A percentile compares a stretch with the other conserved stretches of the same genome.
Conservation (phyloP, 1,140 invertebrate species). For the Megathymus violae region DNA sequence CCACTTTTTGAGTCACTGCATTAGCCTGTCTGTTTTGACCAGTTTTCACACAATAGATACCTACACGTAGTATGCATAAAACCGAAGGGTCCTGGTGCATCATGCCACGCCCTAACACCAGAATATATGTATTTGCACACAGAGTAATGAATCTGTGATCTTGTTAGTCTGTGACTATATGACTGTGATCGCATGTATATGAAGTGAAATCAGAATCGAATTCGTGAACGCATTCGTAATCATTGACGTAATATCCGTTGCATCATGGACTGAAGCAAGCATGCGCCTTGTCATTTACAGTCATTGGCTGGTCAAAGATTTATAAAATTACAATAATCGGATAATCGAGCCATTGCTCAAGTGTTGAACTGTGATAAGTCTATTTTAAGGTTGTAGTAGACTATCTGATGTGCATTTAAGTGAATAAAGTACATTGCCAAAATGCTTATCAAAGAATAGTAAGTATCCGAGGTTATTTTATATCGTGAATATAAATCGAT, state of each 20-base stretch:
- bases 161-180: too few relatives aligned
- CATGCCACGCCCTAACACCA: too few relatives aligned
- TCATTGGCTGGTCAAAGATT: slow-evolving; percentile 77
- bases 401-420: slow-evolving; percentile 81
- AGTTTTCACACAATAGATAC: too few relatives aligned
- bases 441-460: slow-evolving; percentile 82
- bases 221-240: slow-evolving; percentile 48
- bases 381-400: slow-evolving; percentile 73
- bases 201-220: neutral
- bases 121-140: too few relatives aligned
- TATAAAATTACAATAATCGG: slow-evolving; percentile 77
- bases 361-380: slow-evolving; percentile 77
- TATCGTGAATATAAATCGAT: slow-evolving; percentile 75
- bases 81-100: too few relatives aligned
- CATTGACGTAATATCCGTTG: slow-evolving; percentile 81
- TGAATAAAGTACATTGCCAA: slow-evolving; percentile 71
- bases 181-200: neutral
- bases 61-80: too few relatives aligned
- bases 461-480: slow-evolving; percentile 73
- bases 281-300: slow-evolving; percentile 82
- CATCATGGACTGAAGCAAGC: slow-evolving; percentile 78
- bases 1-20: too few relatives aligned
- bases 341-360: slow-evolving; percentile 76
- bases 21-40: too few relatives aligned
- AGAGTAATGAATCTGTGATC: too few relatives aligned